Evolutionary conservation across 2,113 vertebrate species (phyloP).

Genomic region (Nanger granti): DNA sequence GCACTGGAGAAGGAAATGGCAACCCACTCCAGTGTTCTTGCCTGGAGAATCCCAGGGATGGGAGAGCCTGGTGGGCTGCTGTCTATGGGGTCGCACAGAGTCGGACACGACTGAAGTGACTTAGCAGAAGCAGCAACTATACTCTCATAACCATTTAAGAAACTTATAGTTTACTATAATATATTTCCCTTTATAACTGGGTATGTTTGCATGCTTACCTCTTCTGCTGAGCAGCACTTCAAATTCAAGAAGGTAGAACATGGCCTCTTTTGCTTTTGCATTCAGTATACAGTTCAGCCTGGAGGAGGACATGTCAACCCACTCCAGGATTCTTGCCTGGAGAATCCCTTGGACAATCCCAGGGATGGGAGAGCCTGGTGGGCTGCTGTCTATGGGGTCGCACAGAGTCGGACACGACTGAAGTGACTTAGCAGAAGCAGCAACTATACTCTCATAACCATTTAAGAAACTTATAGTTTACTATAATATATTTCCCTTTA

Average conservation of each 20-base stretch:
- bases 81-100: no score
- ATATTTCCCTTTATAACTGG: slow-evolving; percentile 1
- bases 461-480: not conserved
- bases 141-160: not conserved
- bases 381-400: no score
- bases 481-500: not conserved
- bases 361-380: no score
- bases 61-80: no score
- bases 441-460: not conserved
- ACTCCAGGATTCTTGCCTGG: not conserved
- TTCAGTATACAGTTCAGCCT: not conserved
- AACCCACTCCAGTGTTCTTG: no score
- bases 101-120: no score
- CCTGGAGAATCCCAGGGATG: no score
- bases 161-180: not conserved
- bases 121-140: no score
- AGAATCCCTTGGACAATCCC: no score
- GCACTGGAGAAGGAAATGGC: not conserved
- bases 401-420: not conserved
- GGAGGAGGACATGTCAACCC: not conserved
- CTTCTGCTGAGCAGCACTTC: not conserved
- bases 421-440: not conserved
- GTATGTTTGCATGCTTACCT: not conserved
- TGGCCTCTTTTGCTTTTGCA: not conserved
- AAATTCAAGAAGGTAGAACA: not conserved